Conservation (phyloP, 2,797 vertebrate species). For the Sebastes taczanowskii region DNA sequence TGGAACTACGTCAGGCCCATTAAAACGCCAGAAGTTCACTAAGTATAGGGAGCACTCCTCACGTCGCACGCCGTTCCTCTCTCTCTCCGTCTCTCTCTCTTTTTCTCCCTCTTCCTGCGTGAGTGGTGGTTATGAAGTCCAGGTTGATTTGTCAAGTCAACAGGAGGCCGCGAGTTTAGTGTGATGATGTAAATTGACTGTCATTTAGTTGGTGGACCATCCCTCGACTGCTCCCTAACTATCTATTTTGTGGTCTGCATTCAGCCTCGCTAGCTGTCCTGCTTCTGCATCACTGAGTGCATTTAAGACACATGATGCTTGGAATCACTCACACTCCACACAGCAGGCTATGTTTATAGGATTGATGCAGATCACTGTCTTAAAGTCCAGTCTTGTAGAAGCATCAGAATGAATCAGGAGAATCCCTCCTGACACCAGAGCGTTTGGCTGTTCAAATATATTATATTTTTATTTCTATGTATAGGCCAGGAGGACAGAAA, state of each 20-base stretch:
- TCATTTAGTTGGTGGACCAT: slow-evolving; percentile 26
- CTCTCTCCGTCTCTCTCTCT: not conserved
- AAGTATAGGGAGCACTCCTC: slow-evolving; percentile 79
- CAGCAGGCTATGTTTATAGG: not conserved
- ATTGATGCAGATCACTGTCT: not conserved
- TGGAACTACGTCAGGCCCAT: slow-evolving; percentile 79
- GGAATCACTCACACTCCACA: not conserved
- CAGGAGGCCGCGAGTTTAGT: slow-evolving; percentile 24
- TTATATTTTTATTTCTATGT: not conserved
- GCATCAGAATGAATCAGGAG: not conserved
- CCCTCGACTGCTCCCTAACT: slow-evolving; percentile 11
- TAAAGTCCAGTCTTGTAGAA: not conserved
- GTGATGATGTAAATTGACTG: slow-evolving; percentile 44
- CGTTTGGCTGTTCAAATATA: not conserved
- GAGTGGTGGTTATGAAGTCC: slow-evolving; percentile 33
- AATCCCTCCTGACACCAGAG: not conserved
- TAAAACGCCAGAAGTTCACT: slow-evolving; percentile 77
- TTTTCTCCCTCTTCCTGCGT: not conserved
- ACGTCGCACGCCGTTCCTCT: slow-evolving; percentile 51
- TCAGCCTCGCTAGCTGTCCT: not conserved
- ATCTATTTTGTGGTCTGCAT: slow-evolving; percentile 35
- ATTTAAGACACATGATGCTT: not conserved
- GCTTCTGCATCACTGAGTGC: slow-evolving; percentile 14
- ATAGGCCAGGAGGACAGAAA: not conserved
- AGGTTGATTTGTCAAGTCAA: slow-evolving; percentile 48